These are phyloP conservation scores for Halcyon smyrnensis DNA, from an alignment of 2,797 vertebrate species.

Conservation along the genomic window DNA sequence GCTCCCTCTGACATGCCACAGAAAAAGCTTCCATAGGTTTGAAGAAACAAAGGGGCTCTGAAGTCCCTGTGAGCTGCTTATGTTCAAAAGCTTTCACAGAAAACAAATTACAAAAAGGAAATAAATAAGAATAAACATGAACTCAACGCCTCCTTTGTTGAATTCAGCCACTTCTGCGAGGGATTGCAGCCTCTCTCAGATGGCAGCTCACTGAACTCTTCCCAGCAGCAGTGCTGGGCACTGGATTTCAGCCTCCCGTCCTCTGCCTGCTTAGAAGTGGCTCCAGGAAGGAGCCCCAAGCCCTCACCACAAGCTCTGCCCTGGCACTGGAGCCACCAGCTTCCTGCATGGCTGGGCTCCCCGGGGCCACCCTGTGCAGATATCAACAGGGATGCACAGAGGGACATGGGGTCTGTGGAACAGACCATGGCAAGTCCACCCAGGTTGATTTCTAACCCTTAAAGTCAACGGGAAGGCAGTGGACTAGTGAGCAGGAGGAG, in stretches of 20 bases:
- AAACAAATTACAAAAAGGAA: background rate
- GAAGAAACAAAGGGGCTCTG: background rate
- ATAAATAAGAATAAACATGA: background rate
- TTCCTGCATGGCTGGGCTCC: background rate
- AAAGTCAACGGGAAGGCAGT: background rate
- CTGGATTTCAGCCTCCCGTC: background rate
- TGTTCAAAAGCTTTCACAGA: background rate
- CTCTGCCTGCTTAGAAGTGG: background rate
- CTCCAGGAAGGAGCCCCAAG: background rate
- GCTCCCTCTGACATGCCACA: background rate
- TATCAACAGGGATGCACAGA: background rate
- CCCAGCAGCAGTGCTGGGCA: background rate
- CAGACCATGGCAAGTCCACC: background rate
- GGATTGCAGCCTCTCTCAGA: background rate
- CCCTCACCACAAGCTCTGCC: rapidly evolving
- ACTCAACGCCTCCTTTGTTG: background rate
- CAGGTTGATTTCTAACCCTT: background rate
- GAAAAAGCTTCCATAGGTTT: background rate
- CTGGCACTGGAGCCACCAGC: rapidly evolving
- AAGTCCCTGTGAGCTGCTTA: background rate
- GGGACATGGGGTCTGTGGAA: background rate
- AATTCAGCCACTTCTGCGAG: background rate
- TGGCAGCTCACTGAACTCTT: background rate
- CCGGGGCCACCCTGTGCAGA: rapidly evolving
- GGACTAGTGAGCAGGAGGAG: background rate